Percentiles rank a stretch among this genome's conserved stretches.
phyloP scores from a whole-genome alignment of 2,113 vertebrate genomes.

The Istiophorus platypterus region DNA sequence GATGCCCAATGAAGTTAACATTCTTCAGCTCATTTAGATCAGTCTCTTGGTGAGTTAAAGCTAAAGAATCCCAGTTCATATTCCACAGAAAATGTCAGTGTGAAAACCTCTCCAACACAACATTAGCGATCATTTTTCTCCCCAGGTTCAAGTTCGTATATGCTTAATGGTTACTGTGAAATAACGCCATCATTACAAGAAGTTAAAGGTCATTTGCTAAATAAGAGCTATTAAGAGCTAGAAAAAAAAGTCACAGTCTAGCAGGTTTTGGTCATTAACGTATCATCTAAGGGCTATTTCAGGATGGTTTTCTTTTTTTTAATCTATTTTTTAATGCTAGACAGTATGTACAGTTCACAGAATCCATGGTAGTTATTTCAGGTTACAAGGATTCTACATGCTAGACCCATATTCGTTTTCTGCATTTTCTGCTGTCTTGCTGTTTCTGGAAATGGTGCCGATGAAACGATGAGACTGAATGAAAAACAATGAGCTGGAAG shows the following conservation, averaged over 20 bases:
- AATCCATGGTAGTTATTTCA: neutral
- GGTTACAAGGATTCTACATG: neutral
- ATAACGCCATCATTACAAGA: neutral
- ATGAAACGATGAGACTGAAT: neutral
- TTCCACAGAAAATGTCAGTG: neutral
- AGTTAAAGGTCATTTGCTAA: constrained; percentile 17
- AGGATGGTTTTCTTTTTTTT: neutral
- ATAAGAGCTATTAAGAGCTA: constrained; percentile 7
- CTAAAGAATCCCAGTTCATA: neutral
- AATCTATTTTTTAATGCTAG: neutral
- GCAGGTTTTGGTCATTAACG: constrained; percentile 7
- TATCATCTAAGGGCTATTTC: constrained; percentile 2
- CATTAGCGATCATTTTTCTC: neutral
- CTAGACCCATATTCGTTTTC: too few relatives aligned
- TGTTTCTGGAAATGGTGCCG: neutral
- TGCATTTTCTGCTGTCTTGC: neutral
- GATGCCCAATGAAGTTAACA: constrained; percentile 60
- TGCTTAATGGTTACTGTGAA: neutral
- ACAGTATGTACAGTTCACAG: neutral
- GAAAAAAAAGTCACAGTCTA: neutral
- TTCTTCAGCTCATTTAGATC: constrained; percentile 55
- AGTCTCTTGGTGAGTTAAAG: constrained; percentile 18
- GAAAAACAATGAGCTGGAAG: neutral
- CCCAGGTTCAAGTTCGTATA: neutral
- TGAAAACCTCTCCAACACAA: neutral